phyloP scores from a whole-genome alignment of 2,888 invertebrate species.

The Lochmaea capreae region DNA sequence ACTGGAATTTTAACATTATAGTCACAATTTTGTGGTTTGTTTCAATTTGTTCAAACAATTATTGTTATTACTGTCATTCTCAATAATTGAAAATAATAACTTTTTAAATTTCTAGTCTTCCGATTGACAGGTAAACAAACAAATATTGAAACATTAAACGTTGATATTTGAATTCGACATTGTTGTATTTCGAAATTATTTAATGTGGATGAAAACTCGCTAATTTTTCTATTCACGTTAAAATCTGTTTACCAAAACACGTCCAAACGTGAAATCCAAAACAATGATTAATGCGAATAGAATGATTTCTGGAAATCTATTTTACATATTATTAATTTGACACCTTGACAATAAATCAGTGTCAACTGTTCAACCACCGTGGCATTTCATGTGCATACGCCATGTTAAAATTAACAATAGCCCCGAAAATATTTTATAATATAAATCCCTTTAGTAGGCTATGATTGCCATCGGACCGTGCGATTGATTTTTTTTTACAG shows the following conservation, averaged over 20 bases:
- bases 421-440: constrained; percentile 38
- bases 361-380: constrained; percentile 37
- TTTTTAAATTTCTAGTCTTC: neutral
- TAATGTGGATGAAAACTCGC: constrained; percentile 5
- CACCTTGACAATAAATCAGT: constrained; percentile 37
- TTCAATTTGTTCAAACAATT: too few species aligned
- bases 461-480: constrained; percentile 27
- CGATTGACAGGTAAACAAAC: neutral
- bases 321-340: constrained; percentile 39
- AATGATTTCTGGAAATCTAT: constrained; percentile 34
- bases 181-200: constrained; percentile 1
- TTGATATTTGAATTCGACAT: neutral
- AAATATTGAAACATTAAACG: neutral
- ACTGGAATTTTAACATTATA: too few species aligned
- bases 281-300: constrained; percentile 31
- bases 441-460: constrained; percentile 31
- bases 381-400: constrained; percentile 34
- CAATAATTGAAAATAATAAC: too few species aligned
- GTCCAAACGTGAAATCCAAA: constrained; percentile 23
- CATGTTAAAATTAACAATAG: constrained; percentile 38
- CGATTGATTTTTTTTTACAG: constrained; percentile 42
- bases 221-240: constrained; percentile 21
- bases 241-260: constrained; percentile 21
- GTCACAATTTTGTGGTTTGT: too few species aligned
- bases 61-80: too few species aligned